Conservation (phyloP, 2,888 invertebrate species). For the Anthoptus insignis region DNA sequence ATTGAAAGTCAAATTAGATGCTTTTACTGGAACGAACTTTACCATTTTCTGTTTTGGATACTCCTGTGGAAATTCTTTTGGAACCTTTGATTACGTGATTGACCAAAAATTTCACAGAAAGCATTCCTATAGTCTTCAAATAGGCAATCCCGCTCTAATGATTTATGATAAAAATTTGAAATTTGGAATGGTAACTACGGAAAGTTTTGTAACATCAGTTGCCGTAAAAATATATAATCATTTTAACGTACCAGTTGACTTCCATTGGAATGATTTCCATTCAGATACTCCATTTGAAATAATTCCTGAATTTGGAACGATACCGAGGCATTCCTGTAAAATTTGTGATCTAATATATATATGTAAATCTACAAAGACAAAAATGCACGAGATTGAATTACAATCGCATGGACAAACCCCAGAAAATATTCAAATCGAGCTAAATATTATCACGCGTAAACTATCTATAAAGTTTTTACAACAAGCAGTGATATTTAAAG, state of each 20-base stretch:
- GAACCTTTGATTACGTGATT: slow-evolving; percentile 67
- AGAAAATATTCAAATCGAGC: slow-evolving; percentile 64
- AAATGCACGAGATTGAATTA: slow-evolving; percentile 71
- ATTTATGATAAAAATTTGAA: slow-evolving; percentile 68
- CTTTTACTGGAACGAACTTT: slow-evolving; percentile 57
- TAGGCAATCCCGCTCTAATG: slow-evolving; percentile 64
- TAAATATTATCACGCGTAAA: slow-evolving; percentile 71
- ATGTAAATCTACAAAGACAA: slow-evolving; percentile 70
- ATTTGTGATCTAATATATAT: slow-evolving; percentile 71
- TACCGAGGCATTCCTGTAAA: slow-evolving; percentile 66
- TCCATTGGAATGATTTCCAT: slow-evolving; percentile 65
- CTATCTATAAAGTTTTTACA: slow-evolving; percentile 76
- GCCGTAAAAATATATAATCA: slow-evolving; percentile 71
- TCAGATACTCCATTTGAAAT: slow-evolving; percentile 75
- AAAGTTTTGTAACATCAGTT: slow-evolving; percentile 71
- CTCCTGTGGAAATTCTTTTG: slow-evolving; percentile 60
- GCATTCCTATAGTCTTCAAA: slow-evolving; percentile 67
- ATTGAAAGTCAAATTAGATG: slow-evolving; percentile 59
- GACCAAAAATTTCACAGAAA: slow-evolving; percentile 65
- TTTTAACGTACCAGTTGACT: slow-evolving; percentile 69
- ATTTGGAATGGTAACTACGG: slow-evolving; percentile 80
- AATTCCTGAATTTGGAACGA: slow-evolving; percentile 64
- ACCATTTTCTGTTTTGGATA: slow-evolving; percentile 63
- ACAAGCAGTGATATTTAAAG: slow-evolving; percentile 68
- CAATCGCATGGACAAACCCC: slow-evolving; percentile 56